These are phyloP conservation scores for Pogonus chalceus DNA, from an alignment of 1,140 invertebrate genomes.

Conservation along the genomic window DNA sequence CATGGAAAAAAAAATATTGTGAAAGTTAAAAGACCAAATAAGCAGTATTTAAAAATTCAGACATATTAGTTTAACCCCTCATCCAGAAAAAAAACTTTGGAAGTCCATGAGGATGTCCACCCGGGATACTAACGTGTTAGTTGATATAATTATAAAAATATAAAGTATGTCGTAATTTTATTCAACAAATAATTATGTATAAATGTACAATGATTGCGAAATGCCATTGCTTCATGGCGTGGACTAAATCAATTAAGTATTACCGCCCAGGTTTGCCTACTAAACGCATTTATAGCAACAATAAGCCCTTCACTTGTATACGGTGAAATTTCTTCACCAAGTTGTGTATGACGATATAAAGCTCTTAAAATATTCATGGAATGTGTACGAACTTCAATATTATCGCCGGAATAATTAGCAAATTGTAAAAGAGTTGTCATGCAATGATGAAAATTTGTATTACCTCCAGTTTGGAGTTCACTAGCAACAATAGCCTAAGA, in stretches of 20 bases:
- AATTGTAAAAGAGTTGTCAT: conserved; percentile 48
- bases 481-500: conserved; percentile 59
- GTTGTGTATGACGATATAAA: conserved; percentile 62
- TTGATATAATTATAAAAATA: conserved; percentile 6
- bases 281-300: conserved; percentile 64
- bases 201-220: too few relatives aligned
- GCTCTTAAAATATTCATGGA: conserved; percentile 77
- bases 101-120: too few relatives aligned
- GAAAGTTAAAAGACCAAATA: too few relatives aligned
- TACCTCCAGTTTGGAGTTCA: conserved; percentile 46
- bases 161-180: conserved; percentile 13
- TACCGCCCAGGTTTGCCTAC: conserved; percentile 68
- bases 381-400: conserved; percentile 55
- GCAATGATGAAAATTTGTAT: conserved; percentile 47
- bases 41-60: too few relatives aligned
- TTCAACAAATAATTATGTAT: too few relatives aligned
- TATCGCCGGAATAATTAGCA: conserved; percentile 21
- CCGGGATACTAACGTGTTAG: too few relatives aligned
- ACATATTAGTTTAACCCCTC: too few relatives aligned
- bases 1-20: too few relatives aligned
- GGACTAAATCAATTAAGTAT: conserved; percentile 23
- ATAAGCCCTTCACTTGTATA: conserved; percentile 64
- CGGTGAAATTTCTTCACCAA: conserved; percentile 60
- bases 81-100: too few relatives aligned
- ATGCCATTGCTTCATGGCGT: too few relatives aligned